Evolutionary conservation across 2,113 vertebrate species (phyloP), one percentile per base, ranked within the genome.

Genomic region (Pomatostomus ruficeps): DNA sequence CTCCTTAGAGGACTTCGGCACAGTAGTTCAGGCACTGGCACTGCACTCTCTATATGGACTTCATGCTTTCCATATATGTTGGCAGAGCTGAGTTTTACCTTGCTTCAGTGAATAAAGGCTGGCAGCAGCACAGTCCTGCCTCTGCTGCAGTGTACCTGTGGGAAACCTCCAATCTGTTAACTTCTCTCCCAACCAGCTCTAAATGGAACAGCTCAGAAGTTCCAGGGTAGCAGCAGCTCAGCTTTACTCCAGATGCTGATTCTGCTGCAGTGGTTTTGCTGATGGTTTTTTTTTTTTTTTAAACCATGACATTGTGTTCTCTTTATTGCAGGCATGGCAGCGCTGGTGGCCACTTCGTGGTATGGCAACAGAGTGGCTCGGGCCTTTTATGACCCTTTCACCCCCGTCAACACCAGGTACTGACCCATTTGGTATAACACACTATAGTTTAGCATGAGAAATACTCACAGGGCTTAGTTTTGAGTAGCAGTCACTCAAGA

Each of bases 321-420:
- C 19, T 85, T 58, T 7, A 1, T 4, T 96, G 7, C 96, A 99
- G 99, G 99, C 73, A 79, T 99, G 45, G 93, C 98, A 94, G 95
- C 98, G 0, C 62, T 99, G 93, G 96, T 98, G 73, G 98, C 98
- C 95, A 98, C 99, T 0, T 98, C 99, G 1, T 99, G 98, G 99
- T 99, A 98, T 2, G 99, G 98, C 78, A 97, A 98, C 72, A 95
- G 76, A 90, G 98, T 99, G 85, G 96, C 98, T 45, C 88, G 96
- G 61, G 98, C 99, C 6, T 99, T 99, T 85, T 99, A 99, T 91
- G 91, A 98, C 94, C 98, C 98, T 7, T 97, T 98, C 73, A 99
- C 99, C 17, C 99, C 99, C 0, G 98, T 99, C 92, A 99, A 99
- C 88, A 77, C 98, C 91, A 99, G 97, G 99, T 99, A 98, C 97